A percentile compares a stretch with the other conserved stretches of the same genome.
Evolutionary conservation across 2,113 vertebrate genomes (phyloP).

Genomic region (Protomyctophum bolini): DNA sequence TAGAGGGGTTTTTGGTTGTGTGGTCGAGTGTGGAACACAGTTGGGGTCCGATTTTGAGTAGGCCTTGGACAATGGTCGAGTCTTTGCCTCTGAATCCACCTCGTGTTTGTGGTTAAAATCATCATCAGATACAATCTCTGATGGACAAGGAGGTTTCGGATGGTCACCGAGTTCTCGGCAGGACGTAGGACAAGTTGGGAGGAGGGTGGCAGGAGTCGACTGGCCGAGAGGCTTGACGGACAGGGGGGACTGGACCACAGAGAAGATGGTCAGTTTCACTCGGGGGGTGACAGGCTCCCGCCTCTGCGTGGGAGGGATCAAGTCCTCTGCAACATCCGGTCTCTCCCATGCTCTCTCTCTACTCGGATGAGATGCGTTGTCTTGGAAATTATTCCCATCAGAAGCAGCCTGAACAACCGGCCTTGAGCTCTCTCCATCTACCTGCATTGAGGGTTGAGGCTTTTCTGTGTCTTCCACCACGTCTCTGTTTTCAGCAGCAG

Average conservation of each 20-base stretch:
- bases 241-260: slow-evolving; percentile 61
- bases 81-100: neutral
- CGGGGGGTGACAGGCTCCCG: slow-evolving; percentile 72
- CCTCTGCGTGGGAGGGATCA: slow-evolving; percentile 83
- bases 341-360: slow-evolving; percentile 33
- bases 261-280: slow-evolving; percentile 71
- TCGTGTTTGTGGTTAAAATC: slow-evolving; percentile 28
- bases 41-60: neutral
- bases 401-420: neutral
- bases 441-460: slow-evolving; percentile 5
- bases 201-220: slow-evolving; percentile 31
- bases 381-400: neutral
- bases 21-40: slow-evolving; percentile 10
- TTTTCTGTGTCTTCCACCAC: neutral
- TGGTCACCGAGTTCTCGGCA: neutral
- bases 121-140: neutral
- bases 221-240: slow-evolving; percentile 41
- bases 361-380: neutral
- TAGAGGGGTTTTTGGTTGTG: slow-evolving; percentile 3
- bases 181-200: slow-evolving; percentile 17
- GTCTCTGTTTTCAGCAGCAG: slow-evolving; percentile 6
- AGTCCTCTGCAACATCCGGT: slow-evolving; percentile 59
- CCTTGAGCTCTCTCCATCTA: neutral
- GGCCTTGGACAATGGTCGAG: neutral
- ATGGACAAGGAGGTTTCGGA: neutral